Base-by-base conservation (phyloP, 2,797 vertebrate species). In the Benthosema pterotum region DNA sequence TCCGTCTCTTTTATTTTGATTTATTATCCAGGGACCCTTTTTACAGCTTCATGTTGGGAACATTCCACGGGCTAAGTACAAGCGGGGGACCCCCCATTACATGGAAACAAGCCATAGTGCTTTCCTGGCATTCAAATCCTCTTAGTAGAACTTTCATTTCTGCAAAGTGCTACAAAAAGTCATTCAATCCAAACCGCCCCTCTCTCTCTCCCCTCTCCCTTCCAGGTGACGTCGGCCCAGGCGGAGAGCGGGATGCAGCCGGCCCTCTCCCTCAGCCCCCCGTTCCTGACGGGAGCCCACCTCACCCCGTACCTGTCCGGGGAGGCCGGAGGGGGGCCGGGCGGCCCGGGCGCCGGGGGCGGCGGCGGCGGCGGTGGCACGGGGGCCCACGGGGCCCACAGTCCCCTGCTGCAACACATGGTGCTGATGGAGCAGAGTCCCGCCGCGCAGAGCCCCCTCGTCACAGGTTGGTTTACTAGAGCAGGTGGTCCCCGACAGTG, bases 401-500 rank as follows among this genome's bases (percentile, higher is more conserved):
- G 90, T 87, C 94, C 96, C 3, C 94, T 98, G 15, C 92, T 98
- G 52, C 96, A 97, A 72, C 97, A 98, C 89, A 96, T 98, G 96
- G 97, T 97, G 72, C 87, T 99, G 1, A 92, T 99, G 92, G 97
- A 99, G 80, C 96, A 95, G 87, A 93, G 86, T 56, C 87, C 86
- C 0, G 87, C 86, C 0, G 87, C 94, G 1, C 96, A 96, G 88
- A 94, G 95, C 0, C 92, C 96, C 43, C 91, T 98, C 59, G 87
- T 90, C 75, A 90, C 96, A 93, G 96, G 97, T 98, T 89, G n/a
- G n/a, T n/a, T n/a, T n/a, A n/a, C n/a, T n/a, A 25, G 63, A 52
- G 22, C 28, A 32, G 5, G 87, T 3, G 13, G 47, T 32, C 25
- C 16, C n/a, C 22, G 5, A 25, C 3, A 0, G 22, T 3, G 22